phyloP scores from a whole-genome alignment of 2,888 invertebrate species.

The Idaea straminata region DNA sequence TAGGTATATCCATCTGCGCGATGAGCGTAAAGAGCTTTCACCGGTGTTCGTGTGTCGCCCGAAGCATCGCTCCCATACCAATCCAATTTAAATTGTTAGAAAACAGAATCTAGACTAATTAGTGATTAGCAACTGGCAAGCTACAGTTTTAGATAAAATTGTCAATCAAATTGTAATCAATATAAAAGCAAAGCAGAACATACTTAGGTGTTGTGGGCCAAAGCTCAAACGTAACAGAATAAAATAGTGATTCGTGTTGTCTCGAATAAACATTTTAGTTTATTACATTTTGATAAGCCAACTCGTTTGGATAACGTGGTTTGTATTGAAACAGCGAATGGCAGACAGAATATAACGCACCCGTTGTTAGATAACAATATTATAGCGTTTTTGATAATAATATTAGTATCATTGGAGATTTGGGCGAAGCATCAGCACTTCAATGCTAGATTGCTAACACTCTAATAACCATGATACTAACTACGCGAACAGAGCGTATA shows the following conservation, averaged over 20 bases:
- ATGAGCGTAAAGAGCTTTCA: constrained; percentile 67
- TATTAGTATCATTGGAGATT: not conserved
- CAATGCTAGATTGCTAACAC: too few relatives aligned
- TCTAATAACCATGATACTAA: too few relatives aligned
- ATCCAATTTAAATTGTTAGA: not conserved
- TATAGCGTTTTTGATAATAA: not conserved
- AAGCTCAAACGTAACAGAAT: not conserved
- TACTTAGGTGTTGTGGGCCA: not conserved
- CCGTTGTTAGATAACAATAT: not conserved
- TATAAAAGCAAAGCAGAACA: not conserved
- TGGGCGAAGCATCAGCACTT: not conserved
- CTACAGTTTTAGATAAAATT: not conserved
- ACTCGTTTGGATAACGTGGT: not conserved
- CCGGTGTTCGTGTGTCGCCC: constrained; percentile 38
- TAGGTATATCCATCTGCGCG: constrained; percentile 26
- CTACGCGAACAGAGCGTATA: too few relatives aligned
- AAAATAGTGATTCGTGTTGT: not conserved
- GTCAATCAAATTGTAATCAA: not conserved
- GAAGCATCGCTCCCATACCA: constrained; percentile 27
- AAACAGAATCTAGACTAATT: not conserved
- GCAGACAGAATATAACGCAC: not conserved
- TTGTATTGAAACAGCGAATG: not conserved
- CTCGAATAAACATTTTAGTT: not conserved
- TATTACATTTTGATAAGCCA: not conserved
- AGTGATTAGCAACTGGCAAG: not conserved